phyloP scores from a whole-genome alignment of 2,888 invertebrate species.

The Melieria crassipennis region DNA sequence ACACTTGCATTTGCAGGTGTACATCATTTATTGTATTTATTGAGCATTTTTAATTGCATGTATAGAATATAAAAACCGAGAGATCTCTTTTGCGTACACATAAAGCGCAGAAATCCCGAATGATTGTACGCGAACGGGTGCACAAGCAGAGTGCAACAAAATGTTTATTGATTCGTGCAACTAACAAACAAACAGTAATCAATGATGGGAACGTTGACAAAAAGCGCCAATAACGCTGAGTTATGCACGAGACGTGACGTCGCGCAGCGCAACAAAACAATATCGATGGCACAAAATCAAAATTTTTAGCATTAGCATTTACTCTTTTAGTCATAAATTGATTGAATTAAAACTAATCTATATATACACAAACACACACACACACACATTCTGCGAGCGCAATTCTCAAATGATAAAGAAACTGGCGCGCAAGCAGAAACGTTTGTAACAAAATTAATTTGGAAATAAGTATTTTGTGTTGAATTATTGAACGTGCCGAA shows the following conservation, averaged over 20 bases:
- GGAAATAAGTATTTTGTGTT: constrained; percentile 3
- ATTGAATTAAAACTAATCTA: constrained; percentile 36
- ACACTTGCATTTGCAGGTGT: neutral
- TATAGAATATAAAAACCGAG: neutral
- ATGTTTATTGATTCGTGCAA: neutral
- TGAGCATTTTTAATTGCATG: constrained; percentile 14
- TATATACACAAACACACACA: neutral
- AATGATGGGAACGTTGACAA: neutral
- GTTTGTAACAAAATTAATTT: neutral
- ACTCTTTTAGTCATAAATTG: constrained; percentile 44
- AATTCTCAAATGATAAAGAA: constrained; percentile 31
- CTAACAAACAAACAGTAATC: neutral
- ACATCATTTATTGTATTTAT: neutral
- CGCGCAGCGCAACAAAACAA: constrained; percentile 42
- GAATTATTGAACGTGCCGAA: neutral
- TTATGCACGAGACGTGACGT: constrained; percentile 6
- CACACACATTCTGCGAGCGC: neutral
- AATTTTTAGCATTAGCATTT: constrained; percentile 46
- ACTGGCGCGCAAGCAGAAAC: constrained; percentile 16
- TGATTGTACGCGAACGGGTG: too few relatives aligned
- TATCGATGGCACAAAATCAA: constrained; percentile 56
- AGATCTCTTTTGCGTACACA: too few relatives aligned
- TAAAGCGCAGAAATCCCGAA: too few relatives aligned
- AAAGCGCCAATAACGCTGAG: neutral
- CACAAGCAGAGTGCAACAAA: neutral